Base-by-base conservation (phyloP, 2,888 invertebrate species). In the Pediacus dermestoides region DNA sequence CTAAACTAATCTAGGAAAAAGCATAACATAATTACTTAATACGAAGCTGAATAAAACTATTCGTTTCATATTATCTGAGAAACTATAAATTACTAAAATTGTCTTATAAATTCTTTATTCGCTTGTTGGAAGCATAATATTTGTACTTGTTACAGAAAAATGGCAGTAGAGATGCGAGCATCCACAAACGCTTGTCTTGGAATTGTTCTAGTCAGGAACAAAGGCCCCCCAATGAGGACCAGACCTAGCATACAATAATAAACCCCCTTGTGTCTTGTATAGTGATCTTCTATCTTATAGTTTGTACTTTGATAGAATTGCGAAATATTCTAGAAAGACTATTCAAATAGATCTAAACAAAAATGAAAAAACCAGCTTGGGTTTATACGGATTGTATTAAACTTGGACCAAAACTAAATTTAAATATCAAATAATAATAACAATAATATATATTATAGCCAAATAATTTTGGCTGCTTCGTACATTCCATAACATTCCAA, bases 181-280 rank as follows among this genome's bases (percentile, higher is more conserved):
- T 79, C 48, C 74, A 78, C 61, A 80, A 80, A 62, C 69, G 80
- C 30, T 64, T 79, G 39, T 79, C 79, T 9, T 78, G 78, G 77
- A 78, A 80, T 63, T 75, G 72, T 51, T 9, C 67, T 40, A 54
- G 53, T 44, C 57, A 57, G 33, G 54, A 56, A 39, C 57, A 53
- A 50, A 42, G 52, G 48, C 57, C 57, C 47, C 57, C 60, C 38
- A 55, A 55, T 44, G 65, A 64, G 58, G 66, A 68, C 63, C 68
- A 65, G 52, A 68, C 67, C 60, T 68, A 68, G 68, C 67, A 65
- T 55, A 61, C 57, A 58, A 58, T 60, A 55, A 54, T 50, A 49
- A 59, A 55, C 52, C 50, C 52, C 48, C 49, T 61, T 53, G 57
- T 60, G 57, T 57, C 60, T 53, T 61, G 55, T 60, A 58, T 66